Evolutionary conservation across 2,797 vertebrate genomes (phyloP), one percentile per base, ranked within the genome.

Genomic region (Microctenopoma lineatum): DNA sequence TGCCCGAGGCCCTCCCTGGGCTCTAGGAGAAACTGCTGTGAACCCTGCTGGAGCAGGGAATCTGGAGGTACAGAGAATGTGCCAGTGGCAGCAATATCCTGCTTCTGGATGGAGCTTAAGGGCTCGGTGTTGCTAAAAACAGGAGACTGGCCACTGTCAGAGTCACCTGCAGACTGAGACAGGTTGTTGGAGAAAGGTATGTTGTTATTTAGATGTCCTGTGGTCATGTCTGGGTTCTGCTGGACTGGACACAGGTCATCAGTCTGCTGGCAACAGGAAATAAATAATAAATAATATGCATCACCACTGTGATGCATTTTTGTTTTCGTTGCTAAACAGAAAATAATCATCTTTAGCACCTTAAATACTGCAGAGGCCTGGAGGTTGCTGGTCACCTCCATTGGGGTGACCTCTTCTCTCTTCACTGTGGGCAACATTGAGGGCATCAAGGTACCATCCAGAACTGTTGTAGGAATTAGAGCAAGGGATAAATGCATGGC

Each of bases 401-500:
- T 99, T 21, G 97, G 97, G 87, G 96, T 96, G 81, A 95, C 93
- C 53, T 97, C 96, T 92, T 99, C 97, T 71, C 93, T 96, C 90
- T 99, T 99, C 77, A 99, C 95, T 88, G 95, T 93, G 85, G 96
- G 95, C 88, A 97, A 93, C 77, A 96, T 92, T 0, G 96, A 94
- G 83, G 96, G 93, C 80, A 96, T 94, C 92, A 97, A 92, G 73
- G 94, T 87, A 92, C 90, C 92, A 87, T 98, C 96, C 74, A 94
- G 94, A 87, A 90, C 95, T 95, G 88, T n/a, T 77, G n/a, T 15
- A 72, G 68, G 34, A 63, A 57, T 32, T 11, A 38, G 25, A 73
- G 41, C 18, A 84, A 27, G 3, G 2, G 44, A n/a, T 29, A 15
- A 25, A 53, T 32, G 32, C 32, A 32, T 32, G 32, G 5, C 7